These are phyloP conservation scores for Sphenopsis melanotis DNA, from an alignment of 2,797 vertebrate genomes.

Conservation along the genomic window DNA sequence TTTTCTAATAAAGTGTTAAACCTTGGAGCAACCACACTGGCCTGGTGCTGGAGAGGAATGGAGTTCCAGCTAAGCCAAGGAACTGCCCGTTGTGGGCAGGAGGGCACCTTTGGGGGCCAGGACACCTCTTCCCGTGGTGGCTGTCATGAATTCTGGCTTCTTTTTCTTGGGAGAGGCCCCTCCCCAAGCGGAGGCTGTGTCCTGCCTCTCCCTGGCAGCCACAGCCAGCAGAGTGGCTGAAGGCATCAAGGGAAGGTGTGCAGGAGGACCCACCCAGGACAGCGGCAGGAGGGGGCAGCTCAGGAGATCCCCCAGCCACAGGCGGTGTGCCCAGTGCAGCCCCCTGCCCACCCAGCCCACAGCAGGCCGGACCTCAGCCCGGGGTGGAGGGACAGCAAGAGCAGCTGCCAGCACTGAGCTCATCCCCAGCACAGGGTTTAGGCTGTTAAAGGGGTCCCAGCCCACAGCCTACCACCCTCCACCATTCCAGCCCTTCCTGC, in stretches of 20 bases:
- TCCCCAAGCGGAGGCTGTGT: not conserved
- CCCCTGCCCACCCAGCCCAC: not conserved
- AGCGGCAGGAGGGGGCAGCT: not conserved
- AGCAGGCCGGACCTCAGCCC: accelerated
- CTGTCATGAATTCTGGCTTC: not conserved
- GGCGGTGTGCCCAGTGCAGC: accelerated
- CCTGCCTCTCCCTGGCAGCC: not conserved
- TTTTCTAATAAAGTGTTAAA: constrained; percentile 52
- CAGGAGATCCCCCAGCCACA: accelerated
- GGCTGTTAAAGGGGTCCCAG: not conserved
- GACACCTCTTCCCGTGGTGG: accelerated
- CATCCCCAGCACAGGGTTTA: accelerated
- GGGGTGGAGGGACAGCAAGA: not conserved
- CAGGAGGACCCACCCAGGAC: not conserved
- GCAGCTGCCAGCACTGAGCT: not conserved
- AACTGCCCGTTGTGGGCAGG: accelerated
- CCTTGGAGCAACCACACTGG: not conserved
- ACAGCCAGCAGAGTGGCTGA: not conserved
- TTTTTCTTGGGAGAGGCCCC: not conserved
- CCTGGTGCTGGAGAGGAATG: not conserved
- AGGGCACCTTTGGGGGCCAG: not conserved
- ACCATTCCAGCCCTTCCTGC: not conserved
- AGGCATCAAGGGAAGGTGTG: not conserved
- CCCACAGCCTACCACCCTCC: not conserved
- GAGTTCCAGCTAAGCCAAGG: not conserved